These are phyloP conservation scores for Piprites chloris DNA, from an alignment of 2,113 vertebrate genomes.

Conservation along the genomic window DNA sequence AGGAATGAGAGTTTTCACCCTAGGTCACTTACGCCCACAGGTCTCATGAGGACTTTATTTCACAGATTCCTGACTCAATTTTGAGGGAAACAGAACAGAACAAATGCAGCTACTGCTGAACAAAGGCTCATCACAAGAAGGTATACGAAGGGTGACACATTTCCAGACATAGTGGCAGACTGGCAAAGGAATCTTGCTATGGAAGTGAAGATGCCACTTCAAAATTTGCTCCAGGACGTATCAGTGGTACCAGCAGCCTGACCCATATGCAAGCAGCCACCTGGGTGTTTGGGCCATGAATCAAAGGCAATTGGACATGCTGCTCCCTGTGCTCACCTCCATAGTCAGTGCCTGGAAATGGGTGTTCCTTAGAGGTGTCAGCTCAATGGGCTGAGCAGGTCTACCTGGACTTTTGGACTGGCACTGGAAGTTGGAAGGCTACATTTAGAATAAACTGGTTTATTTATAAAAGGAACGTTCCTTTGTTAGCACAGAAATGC, in stretches of 20 bases:
- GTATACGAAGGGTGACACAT: background rate
- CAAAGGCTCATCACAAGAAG: rapidly evolving
- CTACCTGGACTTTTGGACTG: background rate
- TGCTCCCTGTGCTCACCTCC: background rate
- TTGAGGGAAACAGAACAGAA: background rate
- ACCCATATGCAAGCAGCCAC: background rate
- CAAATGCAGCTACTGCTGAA: background rate
- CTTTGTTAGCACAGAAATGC: background rate
- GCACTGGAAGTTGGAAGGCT: background rate
- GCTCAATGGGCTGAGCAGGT: background rate
- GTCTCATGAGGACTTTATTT: background rate
- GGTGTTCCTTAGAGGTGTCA: background rate
- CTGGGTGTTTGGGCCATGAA: background rate
- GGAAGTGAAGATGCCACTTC: background rate
- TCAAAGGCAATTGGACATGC: background rate
- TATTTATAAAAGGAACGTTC: background rate
- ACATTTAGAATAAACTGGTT: background rate
- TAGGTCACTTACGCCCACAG: background rate
- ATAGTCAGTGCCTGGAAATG: background rate
- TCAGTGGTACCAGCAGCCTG: background rate
- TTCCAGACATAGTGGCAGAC: rapidly evolving
- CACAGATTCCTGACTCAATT: background rate
- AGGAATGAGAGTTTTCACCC: background rate
- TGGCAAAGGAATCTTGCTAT: background rate
- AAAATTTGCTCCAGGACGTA: background rate